Conservation (phyloP, 2,888 invertebrate genomes). For the Nomada flava region DNA sequence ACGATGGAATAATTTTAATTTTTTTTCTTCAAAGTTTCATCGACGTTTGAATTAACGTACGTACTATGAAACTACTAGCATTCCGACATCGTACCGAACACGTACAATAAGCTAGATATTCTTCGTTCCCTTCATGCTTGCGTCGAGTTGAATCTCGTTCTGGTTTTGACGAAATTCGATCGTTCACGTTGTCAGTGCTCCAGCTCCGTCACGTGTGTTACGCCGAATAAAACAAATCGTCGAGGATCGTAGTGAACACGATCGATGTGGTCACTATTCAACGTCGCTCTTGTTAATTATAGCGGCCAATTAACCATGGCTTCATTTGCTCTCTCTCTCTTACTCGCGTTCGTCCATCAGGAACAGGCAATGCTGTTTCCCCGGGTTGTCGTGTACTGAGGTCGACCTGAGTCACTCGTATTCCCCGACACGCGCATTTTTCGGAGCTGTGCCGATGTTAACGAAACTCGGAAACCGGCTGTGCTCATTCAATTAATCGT, state of each 20-base stretch:
- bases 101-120: not conserved
- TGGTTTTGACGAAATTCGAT: constrained; percentile 38
- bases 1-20: not conserved
- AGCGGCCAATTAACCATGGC: constrained; percentile 77
- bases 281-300: constrained; percentile 77
- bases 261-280: constrained; percentile 57
- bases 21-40: not conserved
- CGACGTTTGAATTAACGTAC: not conserved
- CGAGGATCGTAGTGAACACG: constrained; percentile 45
- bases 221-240: constrained; percentile 56
- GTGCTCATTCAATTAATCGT: constrained; percentile 30
- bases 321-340: constrained; percentile 51
- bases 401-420: constrained; percentile 14
- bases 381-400: constrained; percentile 23
- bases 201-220: constrained; percentile 13
- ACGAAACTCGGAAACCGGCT: constrained; percentile 22
- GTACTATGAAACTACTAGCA: no score
- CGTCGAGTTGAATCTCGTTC: not conserved
- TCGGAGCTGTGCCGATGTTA: not conserved
- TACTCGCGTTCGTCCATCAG: constrained; percentile 28
- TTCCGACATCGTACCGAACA: no score
- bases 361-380: constrained; percentile 12
- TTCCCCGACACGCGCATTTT: constrained; percentile 9
- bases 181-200: constrained; percentile 24
- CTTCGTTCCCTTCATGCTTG: not conserved